Evolutionary conservation across 2,888 invertebrate genomes (phyloP).

Genomic region (Drosophila percnosoma): DNA sequence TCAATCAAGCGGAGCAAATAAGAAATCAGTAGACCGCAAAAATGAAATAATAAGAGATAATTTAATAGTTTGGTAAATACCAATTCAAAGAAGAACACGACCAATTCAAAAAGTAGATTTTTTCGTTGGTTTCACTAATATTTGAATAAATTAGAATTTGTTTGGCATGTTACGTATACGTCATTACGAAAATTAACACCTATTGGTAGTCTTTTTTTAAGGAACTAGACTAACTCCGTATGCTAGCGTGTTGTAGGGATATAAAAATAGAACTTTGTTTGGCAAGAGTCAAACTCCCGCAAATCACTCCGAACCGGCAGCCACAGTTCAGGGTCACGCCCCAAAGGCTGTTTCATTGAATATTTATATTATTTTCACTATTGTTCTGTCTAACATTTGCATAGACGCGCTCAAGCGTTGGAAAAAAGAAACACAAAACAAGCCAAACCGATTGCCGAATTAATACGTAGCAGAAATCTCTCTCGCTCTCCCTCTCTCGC

Average conservation of each 20-base stretch:
- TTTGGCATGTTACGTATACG: constrained; percentile 57
- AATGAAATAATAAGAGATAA: not conserved
- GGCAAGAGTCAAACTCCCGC: constrained; percentile 19
- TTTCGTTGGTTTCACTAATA: constrained; percentile 7
- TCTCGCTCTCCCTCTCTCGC: not conserved
- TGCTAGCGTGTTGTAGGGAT: constrained; percentile 17
- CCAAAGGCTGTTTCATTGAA: constrained; percentile 34
- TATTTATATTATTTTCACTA: constrained; percentile 54
- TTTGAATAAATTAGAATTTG: constrained; percentile 27
- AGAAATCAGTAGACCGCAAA: constrained; percentile 29
- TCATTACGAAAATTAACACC: constrained; percentile 57
- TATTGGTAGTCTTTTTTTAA: constrained; percentile 27
- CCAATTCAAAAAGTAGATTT: not conserved
- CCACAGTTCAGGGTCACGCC: constrained; percentile 51
- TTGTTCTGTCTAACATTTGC: constrained; percentile 49
- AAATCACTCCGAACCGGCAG: not conserved
- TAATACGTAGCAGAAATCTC: constrained; percentile 1
- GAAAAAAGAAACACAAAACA: constrained; percentile 6
- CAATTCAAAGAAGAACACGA: not conserved
- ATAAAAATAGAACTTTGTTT: constrained; percentile 43
- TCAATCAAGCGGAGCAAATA: constrained; percentile 25
- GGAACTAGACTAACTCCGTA: constrained; percentile 29
- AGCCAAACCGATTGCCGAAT: constrained; percentile 34
- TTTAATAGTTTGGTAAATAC: constrained; percentile 19
- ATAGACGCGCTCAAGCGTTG: constrained; percentile 47